phyloP scores from a whole-genome alignment of 1,140 invertebrate species.

The Drosophila punjabiensis region DNA sequence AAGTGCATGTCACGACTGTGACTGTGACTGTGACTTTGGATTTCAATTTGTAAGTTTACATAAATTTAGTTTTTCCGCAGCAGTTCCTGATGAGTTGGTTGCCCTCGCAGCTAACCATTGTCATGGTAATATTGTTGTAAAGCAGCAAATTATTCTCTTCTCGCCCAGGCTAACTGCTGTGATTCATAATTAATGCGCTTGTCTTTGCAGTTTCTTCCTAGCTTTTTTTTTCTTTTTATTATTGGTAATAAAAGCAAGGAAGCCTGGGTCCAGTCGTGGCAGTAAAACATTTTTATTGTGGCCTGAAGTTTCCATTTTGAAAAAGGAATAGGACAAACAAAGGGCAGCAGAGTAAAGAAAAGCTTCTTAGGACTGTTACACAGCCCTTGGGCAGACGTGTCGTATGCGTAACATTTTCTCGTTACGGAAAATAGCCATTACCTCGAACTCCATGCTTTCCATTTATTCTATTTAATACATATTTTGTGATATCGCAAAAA shows the following conservation, averaged over 20 bases:
- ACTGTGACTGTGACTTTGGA: conserved; percentile 51
- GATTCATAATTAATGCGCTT: conserved; percentile 78
- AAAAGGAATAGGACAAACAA: conserved; percentile 45
- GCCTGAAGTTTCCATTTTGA: conserved; percentile 19
- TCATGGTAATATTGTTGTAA: conserved; percentile 65
- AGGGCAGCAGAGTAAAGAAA: conserved; percentile 52
- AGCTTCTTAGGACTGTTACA: conserved; percentile 34
- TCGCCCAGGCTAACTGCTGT: conserved; percentile 51
- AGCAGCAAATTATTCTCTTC: conserved; percentile 67
- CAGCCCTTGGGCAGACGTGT: conserved; percentile 53
- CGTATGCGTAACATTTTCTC: conserved; percentile 69
- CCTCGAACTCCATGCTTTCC: background rate
- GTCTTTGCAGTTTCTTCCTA: conserved; percentile 22
- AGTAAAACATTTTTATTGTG: conserved; percentile 50
- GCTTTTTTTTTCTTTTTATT: conserved; percentile 24
- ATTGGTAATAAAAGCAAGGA: conserved; percentile 45
- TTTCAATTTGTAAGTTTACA: conserved; percentile 84
- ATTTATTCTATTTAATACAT: conserved; percentile 56
- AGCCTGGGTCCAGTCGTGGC: conserved; percentile 35
- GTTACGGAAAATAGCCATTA: conserved; percentile 6
- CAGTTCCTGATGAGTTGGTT: conserved; percentile 74
- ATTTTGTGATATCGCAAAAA: conserved; percentile 51
- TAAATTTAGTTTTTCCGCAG: conserved; percentile 57
- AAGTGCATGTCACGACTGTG: conserved; percentile 78
- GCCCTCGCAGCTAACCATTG: conserved; percentile 59